phyloP scores from a whole-genome alignment of 2,888 invertebrate genomes.

The Luffia ferchaultella region DNA sequence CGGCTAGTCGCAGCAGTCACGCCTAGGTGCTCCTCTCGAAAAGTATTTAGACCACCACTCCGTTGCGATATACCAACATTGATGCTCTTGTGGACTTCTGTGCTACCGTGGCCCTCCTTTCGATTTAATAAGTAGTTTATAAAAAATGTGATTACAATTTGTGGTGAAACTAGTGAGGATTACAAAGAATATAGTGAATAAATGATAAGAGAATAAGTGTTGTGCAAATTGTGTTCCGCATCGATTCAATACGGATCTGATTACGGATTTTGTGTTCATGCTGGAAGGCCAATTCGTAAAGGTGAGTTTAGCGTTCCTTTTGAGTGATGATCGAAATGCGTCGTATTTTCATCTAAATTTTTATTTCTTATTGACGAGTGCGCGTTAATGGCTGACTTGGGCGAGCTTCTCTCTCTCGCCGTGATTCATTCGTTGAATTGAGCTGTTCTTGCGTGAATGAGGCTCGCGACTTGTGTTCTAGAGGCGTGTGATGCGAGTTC shows the following conservation, averaged over 20 bases:
- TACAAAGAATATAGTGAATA: slow-evolving; percentile 36
- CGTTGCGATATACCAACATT: slow-evolving; percentile 61
- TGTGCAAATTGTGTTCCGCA: slow-evolving; percentile 45
- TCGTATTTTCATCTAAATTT: no score
- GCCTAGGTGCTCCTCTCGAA: slow-evolving; percentile 64
- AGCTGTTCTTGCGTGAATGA: no score
- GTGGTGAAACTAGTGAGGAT: slow-evolving; percentile 51
- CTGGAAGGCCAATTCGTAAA: slow-evolving; percentile 16
- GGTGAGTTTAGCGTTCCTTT: slow-evolving; percentile 34
- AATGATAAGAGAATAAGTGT: slow-evolving; percentile 20
- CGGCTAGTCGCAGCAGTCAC: slow-evolving; percentile 35
- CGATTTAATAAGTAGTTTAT: slow-evolving; percentile 37
- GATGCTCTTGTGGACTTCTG: slow-evolving; percentile 56
- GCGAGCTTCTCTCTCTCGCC: slow-evolving; percentile 5
- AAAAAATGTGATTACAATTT: slow-evolving; percentile 52
- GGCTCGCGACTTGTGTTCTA: not conserved
- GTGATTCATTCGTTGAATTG: not conserved
- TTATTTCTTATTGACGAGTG: slow-evolving; percentile 61
- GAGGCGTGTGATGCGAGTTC: not conserved
- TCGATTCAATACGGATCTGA: slow-evolving; percentile 1
- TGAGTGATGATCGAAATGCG: no score
- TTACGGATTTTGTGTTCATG: slow-evolving; percentile 5
- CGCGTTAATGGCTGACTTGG: slow-evolving; percentile 62
- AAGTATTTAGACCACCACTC: slow-evolving; percentile 57
- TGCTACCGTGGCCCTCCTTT: slow-evolving; percentile 49